These are phyloP conservation scores for Hylomyscus alleni DNA, from an alignment of 2,797 vertebrate genomes.

Conservation along the genomic window DNA sequence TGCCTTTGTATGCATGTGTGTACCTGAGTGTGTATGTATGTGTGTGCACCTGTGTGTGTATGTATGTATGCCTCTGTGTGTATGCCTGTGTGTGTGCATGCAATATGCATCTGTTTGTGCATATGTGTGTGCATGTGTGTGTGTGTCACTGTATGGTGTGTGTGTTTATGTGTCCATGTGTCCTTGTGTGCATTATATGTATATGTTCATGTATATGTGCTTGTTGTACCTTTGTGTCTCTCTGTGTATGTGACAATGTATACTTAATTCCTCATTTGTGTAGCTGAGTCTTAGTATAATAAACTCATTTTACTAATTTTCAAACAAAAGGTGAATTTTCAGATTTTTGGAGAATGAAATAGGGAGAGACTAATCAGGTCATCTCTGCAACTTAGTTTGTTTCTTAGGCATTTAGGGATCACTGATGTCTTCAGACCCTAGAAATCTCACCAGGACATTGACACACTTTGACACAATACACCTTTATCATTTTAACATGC, in stretches of 20 bases:
- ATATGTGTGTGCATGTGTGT: not conserved
- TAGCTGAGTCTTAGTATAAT: not conserved
- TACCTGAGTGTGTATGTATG: fast-evolving
- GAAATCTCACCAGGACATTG: not conserved
- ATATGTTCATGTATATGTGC: not conserved
- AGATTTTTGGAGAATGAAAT: not conserved
- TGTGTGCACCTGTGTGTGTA: not conserved
- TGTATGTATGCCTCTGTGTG: not conserved
- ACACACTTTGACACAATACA: fast-evolving
- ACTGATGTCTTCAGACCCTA: not conserved
- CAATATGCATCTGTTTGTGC: not conserved
- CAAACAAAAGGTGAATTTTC: not conserved
- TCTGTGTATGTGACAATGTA: not conserved
- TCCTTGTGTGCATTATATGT: not conserved
- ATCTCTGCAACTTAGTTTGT: too few species aligned
- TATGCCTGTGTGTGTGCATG: not conserved
- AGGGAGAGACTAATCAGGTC: not conserved
- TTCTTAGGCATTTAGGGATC: not conserved
- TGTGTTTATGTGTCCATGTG: not conserved
- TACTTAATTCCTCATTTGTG: not conserved
- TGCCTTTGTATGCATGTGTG: not conserved
- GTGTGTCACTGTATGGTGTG: not conserved
- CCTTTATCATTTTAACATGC: not conserved
- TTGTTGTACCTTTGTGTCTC: not conserved
- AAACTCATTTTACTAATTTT: not conserved